Evolutionary conservation across 2,113 vertebrate genomes (phyloP), one percentile per base, ranked within the genome.

Genomic region (Cranoglanis bouderius): DNA sequence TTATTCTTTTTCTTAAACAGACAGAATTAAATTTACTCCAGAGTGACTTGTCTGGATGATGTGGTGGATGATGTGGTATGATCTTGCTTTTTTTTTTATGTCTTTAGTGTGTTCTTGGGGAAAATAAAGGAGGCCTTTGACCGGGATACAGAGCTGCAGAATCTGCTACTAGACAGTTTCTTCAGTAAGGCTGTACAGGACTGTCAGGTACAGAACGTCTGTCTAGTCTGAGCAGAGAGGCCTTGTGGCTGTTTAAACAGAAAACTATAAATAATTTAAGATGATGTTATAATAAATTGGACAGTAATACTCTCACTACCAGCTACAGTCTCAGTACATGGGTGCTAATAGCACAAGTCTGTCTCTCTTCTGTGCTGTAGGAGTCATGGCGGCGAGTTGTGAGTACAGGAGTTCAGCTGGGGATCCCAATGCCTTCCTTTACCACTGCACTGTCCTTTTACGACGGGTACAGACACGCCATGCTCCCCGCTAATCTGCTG

Each of bases 101-200:
- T 0, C 90, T 35, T 82, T 91, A 99, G 98, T 77, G 98, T 97
- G 10, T 99, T 99, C 94, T 94, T 99, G 88, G 98, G 97, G 29
- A 97, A 98, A 94, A 99, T 99, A 93, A 99, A 98, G 92, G 98
- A 99, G 51, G 98, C 98, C 0, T 99, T 99, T 89, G 98, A 98
- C 92, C 91, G 96, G 40, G 96, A 98, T 86, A 89, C 96, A 0
- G 93, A 95, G 1, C 96, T 99, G 85, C 97, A 98, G 95, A 99
- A 96, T 91, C 93, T 99, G 51, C 94, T 99, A 77, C 91, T 99
- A 63, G 97, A 99, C 88, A 90, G 90, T 88, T 99, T 99, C 94
- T 99, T 99, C 92, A 98, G 94, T 92, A 94, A 91, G 0, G 98
- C 97, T 29, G 96, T 98, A 87, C 96, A 97, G 90, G 94, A 96